These are phyloP conservation scores for Platichthys stellatus DNA, from an alignment of 2,113 vertebrate genomes.

Conservation along the genomic window DNA sequence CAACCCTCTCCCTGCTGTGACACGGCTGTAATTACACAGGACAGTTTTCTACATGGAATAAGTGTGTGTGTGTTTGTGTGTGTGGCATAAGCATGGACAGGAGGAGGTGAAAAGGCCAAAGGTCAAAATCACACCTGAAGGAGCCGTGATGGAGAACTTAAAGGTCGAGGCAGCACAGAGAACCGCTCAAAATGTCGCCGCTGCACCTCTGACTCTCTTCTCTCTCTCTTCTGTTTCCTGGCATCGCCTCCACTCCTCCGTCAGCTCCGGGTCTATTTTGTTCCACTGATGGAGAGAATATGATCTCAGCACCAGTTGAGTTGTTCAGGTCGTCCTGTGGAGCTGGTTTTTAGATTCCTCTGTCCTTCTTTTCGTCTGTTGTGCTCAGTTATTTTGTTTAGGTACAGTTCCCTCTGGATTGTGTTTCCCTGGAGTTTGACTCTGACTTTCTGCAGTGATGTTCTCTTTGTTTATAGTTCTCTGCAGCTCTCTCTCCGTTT, in stretches of 20 bases:
- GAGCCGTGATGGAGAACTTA: not conserved
- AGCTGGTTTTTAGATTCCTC: constrained; percentile 5
- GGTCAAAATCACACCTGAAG: too few relatives aligned
- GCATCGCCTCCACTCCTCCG: not conserved
- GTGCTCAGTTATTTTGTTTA: constrained; percentile 11
- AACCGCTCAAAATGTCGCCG: constrained; percentile 34
- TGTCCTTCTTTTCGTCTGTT: not conserved
- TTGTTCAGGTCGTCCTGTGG: not conserved
- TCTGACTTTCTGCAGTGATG: constrained; percentile 1
- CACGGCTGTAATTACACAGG: constrained; percentile 57
- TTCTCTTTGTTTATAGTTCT: not conserved
- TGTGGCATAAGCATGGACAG: not conserved
- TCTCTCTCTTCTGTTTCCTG: not conserved
- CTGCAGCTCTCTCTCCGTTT: not conserved
- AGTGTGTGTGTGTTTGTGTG: not conserved
- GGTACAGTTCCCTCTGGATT: not conserved
- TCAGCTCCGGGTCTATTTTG: not conserved
- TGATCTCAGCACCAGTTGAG: not conserved
- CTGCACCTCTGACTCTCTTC: not conserved
- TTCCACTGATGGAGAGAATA: not conserved
- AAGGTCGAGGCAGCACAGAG: constrained; percentile 43
- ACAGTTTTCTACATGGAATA: constrained; percentile 2
- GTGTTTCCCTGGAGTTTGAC: constrained; percentile 1
- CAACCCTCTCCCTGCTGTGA: constrained; percentile 14
- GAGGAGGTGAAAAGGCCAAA: not conserved